Evolutionary conservation across 2,888 invertebrate species (phyloP).

Genomic region (Piscicola geometra): DNA sequence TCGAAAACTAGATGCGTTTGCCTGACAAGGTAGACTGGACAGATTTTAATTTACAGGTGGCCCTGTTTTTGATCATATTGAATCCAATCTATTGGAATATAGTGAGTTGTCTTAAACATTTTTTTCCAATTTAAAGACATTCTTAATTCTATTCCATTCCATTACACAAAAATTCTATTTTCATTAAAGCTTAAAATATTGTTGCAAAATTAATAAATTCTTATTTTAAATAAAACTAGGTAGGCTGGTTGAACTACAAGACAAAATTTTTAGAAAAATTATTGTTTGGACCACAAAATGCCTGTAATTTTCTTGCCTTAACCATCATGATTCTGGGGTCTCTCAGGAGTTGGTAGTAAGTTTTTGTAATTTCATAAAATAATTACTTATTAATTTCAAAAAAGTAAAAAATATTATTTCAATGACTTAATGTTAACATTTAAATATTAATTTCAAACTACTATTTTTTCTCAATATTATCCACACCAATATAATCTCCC

Average conservation of each 20-base stretch:
- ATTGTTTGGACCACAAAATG: slow-evolving; percentile 26
- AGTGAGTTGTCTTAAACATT: slow-evolving; percentile 31
- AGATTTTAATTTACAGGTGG: slow-evolving; percentile 35
- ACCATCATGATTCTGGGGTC: slow-evolving; percentile 34
- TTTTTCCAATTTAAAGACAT: background rate
- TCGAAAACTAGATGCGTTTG: slow-evolving; percentile 28
- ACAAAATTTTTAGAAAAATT: slow-evolving; percentile 27
- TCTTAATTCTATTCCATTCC: background rate
- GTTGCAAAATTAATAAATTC: too few species aligned
- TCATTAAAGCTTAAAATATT: too few species aligned
- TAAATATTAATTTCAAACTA: too few species aligned
- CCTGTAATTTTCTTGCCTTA: slow-evolving; percentile 34
- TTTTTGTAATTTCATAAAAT: too few species aligned
- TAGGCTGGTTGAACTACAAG: slow-evolving; percentile 35
- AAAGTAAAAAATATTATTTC: background rate
- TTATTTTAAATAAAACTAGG: slow-evolving; percentile 28
- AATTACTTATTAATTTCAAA: too few species aligned
- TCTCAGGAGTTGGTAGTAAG: slow-evolving; percentile 36
- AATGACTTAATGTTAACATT: background rate
- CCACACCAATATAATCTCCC: background rate
- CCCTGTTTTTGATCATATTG: slow-evolving; percentile 33
- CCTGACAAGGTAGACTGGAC: slow-evolving; percentile 34
- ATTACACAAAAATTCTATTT: background rate
- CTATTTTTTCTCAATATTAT: too few species aligned
- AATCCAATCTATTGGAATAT: slow-evolving; percentile 40